Conservation (phyloP, 2,113 vertebrate species). For the Megaceryle maxima region DNA sequence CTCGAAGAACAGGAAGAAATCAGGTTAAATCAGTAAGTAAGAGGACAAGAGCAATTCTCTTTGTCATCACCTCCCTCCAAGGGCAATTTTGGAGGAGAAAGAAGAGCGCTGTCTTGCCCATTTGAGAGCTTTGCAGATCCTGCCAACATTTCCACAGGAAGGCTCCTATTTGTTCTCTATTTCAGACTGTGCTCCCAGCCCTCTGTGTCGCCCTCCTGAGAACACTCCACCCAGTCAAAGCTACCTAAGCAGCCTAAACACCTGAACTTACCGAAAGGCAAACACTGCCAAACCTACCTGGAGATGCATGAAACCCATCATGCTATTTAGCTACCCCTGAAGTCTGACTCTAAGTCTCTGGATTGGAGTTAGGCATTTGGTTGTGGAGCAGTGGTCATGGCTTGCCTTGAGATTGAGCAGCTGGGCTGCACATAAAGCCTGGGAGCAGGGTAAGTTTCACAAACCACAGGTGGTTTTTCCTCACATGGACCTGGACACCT, state of each 20-base stretch:
- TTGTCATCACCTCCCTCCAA: not conserved
- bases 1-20: not conserved
- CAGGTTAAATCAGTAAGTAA: conserved; percentile 28
- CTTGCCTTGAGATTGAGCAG: not conserved
- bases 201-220: not conserved
- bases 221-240: not conserved
- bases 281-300: not conserved
- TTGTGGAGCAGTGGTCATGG: not conserved
- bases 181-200: not conserved
- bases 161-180: not conserved
- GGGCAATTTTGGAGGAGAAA: not conserved
- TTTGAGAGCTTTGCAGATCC: not conserved
- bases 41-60: not conserved
- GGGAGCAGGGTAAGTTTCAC: not conserved
- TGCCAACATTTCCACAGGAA: not conserved
- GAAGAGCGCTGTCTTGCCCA: not conserved
- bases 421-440: not conserved
- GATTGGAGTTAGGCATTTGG: not conserved
- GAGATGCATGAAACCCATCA: not conserved
- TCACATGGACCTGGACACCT: not conserved
- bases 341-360: not conserved
- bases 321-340: not conserved
- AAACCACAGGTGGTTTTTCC: accelerated
- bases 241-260: not conserved
- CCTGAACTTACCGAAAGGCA: not conserved